Conservation (phyloP, 2,888 invertebrate genomes). For the Neoscelio sp. region DNA sequence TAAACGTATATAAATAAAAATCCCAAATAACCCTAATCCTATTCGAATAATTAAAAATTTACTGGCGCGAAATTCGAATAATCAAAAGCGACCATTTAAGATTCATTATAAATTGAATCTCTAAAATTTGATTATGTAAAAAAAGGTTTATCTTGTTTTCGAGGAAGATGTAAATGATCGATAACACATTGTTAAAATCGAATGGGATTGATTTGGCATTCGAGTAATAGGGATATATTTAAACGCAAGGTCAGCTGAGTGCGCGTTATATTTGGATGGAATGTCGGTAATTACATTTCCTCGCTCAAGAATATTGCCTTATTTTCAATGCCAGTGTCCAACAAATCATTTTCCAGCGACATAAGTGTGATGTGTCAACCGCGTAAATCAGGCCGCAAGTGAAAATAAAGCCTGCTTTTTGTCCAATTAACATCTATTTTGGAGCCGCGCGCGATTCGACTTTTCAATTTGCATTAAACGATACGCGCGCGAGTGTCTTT, state of each 20-base stretch:
- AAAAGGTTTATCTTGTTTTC: background rate
- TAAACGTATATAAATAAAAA: no score
- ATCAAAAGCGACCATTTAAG: no score
- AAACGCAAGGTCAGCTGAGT: slow-evolving; percentile 54
- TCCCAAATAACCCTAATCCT: no score
- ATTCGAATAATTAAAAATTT: no score
- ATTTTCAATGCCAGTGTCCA: slow-evolving; percentile 50
- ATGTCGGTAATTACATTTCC: slow-evolving; percentile 46
- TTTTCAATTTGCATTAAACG: slow-evolving; percentile 36
- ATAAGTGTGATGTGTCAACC: slow-evolving; percentile 51
- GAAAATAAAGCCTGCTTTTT: slow-evolving; percentile 50
- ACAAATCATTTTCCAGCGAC: slow-evolving; percentile 56
- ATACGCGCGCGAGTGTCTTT: slow-evolving; percentile 3
- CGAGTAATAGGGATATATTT: slow-evolving; percentile 49
- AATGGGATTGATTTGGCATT: slow-evolving; percentile 49
- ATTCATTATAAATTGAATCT: no score
- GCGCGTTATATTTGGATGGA: slow-evolving; percentile 62
- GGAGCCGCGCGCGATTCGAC: slow-evolving; percentile 15
- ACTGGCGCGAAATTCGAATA: no score
- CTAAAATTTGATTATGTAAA: no score
- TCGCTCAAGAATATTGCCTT: slow-evolving; percentile 45
- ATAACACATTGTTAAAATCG: slow-evolving; percentile 57
- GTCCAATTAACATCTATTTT: slow-evolving; percentile 50
- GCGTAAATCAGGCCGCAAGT: slow-evolving; percentile 47
- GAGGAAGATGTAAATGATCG: slow-evolving; percentile 33